A percentile compares a stretch with the other conserved stretches of the same genome.
Conservation (phyloP, 2,888 invertebrate species). For the Andrena flavipes region DNA sequence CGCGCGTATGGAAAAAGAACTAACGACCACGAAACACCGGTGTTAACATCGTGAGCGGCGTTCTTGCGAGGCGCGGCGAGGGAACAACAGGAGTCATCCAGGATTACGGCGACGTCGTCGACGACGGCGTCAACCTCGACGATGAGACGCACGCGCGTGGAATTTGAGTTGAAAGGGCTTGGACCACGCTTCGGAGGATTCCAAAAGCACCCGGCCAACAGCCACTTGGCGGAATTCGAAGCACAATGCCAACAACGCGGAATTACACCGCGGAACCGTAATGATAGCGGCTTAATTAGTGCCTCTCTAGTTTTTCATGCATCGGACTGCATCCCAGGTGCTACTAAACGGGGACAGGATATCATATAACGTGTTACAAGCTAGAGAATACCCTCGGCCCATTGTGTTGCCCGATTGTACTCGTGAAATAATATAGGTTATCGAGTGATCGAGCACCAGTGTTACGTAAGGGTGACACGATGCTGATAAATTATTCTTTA, state of each 20-base stretch:
- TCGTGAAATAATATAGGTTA: not conserved
- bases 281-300: constrained; percentile 78
- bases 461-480: not conserved
- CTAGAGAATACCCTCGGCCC: constrained; percentile 7
- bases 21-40: constrained; percentile 39
- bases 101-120: constrained; percentile 58
- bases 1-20: constrained; percentile 35
- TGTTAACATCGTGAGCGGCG: constrained; percentile 67
- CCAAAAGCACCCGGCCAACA: constrained; percentile 78
- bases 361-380: constrained; percentile 36
- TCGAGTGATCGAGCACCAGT: not conserved
- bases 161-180: constrained; percentile 79
- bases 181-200: constrained; percentile 77
- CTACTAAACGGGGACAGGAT: constrained; percentile 64
- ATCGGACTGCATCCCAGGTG: constrained; percentile 59
- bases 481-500: constrained; percentile 18
- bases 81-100: constrained; percentile 61
- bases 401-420: constrained; percentile 18
- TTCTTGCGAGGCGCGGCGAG: constrained; percentile 65
- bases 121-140: constrained; percentile 57
- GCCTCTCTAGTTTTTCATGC: constrained; percentile 59
- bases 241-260: constrained; percentile 78
- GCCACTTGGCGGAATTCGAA: constrained; percentile 79
- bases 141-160: constrained; percentile 72
- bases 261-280: constrained; percentile 75